These are phyloP conservation scores for Ploceus nigricollis DNA, from an alignment of 2,113 vertebrate species.

Conservation along the genomic window DNA sequence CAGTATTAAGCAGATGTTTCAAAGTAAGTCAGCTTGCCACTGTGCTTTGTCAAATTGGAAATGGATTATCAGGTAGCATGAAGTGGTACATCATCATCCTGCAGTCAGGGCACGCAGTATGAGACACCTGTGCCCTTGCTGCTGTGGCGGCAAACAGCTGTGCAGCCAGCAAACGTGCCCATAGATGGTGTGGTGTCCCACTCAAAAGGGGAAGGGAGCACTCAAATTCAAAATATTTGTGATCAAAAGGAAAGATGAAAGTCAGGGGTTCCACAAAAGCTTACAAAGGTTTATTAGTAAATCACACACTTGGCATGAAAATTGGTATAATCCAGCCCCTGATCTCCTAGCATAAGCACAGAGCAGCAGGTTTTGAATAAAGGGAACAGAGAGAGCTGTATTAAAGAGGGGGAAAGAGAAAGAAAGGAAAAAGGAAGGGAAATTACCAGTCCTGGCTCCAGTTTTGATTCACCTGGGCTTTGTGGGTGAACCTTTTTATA, in stretches of 20 bases:
- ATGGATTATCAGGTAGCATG: background rate
- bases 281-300: background rate
- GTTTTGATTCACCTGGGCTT: background rate
- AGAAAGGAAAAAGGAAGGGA: background rate
- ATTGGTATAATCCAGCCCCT: background rate
- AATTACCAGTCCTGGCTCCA: no score
- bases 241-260: background rate
- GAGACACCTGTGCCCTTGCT: background rate
- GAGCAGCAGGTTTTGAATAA: background rate
- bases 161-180: background rate
- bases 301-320: background rate
- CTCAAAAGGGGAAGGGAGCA: background rate
- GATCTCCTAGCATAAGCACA: background rate
- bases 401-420: background rate
- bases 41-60: background rate
- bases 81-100: background rate
- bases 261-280: background rate
- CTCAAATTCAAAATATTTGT: background rate
- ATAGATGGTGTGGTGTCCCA: no score
- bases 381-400: background rate
- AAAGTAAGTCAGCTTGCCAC: background rate
- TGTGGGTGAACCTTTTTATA: accelerated
- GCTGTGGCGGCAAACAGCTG: background rate
- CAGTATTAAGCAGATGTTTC: background rate
- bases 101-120: background rate